Conservation (phyloP, 2,113 vertebrate species). For the Cyanistes caeruleus region DNA sequence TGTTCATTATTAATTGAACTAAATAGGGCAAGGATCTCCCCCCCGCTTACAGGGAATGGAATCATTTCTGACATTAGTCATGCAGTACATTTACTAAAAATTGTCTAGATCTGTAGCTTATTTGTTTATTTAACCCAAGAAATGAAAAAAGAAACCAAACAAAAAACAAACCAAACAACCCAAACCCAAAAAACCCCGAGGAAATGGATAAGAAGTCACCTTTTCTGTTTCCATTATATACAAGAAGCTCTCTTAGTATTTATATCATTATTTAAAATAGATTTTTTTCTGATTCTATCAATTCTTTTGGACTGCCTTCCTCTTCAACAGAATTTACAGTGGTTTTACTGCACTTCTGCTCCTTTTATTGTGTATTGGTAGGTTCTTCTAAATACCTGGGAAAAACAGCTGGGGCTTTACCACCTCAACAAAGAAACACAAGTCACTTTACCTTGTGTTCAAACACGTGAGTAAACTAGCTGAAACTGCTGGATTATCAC, state of each 20-base stretch:
- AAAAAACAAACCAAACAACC: neutral
- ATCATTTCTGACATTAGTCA: neutral
- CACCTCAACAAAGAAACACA: neutral
- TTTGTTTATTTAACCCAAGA: neutral
- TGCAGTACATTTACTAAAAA: neutral
- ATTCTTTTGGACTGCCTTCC: neutral
- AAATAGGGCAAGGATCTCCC: neutral
- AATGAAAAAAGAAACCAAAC: neutral
- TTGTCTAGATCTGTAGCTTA: neutral
- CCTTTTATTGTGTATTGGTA: neutral
- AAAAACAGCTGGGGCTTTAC: neutral
- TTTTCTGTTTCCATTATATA: neutral
- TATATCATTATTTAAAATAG: neutral
- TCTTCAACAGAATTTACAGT: neutral
- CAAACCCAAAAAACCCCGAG: rapidly evolving
- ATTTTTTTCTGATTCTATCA: neutral
- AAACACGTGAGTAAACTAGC: neutral
- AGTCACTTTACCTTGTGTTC: neutral
- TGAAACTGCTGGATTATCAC: neutral
- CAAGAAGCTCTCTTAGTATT: neutral
- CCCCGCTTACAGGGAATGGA: neutral
- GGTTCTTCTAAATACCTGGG: neutral
- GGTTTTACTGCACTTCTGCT: neutral
- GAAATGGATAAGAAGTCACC: neutral
- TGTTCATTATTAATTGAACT: slow-evolving; percentile 14